A percentile compares a stretch with the other conserved stretches of the same genome.
phyloP scores from a whole-genome alignment of 2,113 vertebrate genomes.

The Ammodytes dubius region DNA sequence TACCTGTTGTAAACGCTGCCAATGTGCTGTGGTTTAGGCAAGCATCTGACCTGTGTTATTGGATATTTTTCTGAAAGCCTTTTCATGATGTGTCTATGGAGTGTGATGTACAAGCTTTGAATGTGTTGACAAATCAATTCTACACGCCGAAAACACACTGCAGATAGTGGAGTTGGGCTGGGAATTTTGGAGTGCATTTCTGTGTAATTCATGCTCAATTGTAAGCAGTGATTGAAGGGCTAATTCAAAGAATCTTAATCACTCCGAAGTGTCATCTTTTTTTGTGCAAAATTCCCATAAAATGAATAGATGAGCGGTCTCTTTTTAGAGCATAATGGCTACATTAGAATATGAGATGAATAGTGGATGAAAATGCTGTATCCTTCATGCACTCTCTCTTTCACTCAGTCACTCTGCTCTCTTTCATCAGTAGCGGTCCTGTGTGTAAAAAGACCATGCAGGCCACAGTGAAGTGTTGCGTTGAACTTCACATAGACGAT shows the following conservation, averaged over 20 bases:
- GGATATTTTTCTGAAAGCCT: conserved; percentile 73
- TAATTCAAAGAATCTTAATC: conserved; percentile 77
- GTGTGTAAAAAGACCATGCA: conserved; percentile 59
- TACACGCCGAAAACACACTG: no score
- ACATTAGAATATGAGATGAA: conserved; percentile 80
- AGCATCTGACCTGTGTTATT: conserved; percentile 55
- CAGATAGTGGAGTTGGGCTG: no score
- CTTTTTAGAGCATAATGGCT: conserved; percentile 77
- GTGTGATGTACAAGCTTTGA: conserved; percentile 69
- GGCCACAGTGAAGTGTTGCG: conserved; percentile 67
- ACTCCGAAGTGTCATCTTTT: conserved; percentile 72
- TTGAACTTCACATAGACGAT: conserved; percentile 56
- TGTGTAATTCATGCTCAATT: no score
- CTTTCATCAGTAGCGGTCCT: conserved; percentile 57
- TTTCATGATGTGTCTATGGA: conserved; percentile 67
- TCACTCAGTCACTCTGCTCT: conserved; percentile 58
- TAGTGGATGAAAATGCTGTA: conserved; percentile 65
- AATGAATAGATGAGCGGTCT: conserved; percentile 77
- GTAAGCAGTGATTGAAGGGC: conserved; percentile 71
- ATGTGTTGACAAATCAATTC: no score
- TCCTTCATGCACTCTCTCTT: conserved; percentile 63
- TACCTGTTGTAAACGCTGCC: conserved; percentile 62
- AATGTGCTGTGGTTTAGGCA: conserved; percentile 45
- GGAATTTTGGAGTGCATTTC: no score
- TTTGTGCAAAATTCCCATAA: conserved; percentile 74